phyloP scores from a whole-genome alignment of 2,888 invertebrate species.

The Cephus runcator region DNA sequence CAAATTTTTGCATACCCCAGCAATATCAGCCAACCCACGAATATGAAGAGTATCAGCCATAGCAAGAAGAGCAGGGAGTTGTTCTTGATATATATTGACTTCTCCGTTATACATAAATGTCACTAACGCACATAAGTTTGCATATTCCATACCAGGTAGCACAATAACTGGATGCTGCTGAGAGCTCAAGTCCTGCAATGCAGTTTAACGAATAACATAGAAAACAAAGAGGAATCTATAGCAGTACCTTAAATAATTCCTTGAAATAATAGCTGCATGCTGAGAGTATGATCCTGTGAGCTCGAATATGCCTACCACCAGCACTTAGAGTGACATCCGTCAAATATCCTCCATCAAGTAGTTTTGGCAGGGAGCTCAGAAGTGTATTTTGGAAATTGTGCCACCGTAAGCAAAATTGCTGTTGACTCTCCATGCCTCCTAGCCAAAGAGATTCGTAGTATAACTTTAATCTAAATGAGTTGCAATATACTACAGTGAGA shows the following conservation, averaged over 20 bases:
- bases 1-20: slow-evolving; percentile 70
- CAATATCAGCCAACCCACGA: slow-evolving; percentile 83
- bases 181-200: slow-evolving; percentile 73
- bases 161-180: slow-evolving; percentile 79
- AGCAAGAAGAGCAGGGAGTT: slow-evolving; percentile 79
- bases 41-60: slow-evolving; percentile 85
- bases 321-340: slow-evolving; percentile 90
- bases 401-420: slow-evolving; percentile 88
- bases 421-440: slow-evolving; percentile 73
- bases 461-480: background rate
- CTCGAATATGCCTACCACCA: slow-evolving; percentile 84
- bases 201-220: slow-evolving; percentile 10
- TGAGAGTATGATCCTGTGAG: slow-evolving; percentile 87
- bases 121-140: slow-evolving; percentile 80
- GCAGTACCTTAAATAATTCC: slow-evolving; percentile 81
- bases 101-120: slow-evolving; percentile 91
- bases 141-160: slow-evolving; percentile 76
- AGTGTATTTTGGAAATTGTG: slow-evolving; percentile 83
- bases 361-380: slow-evolving; percentile 79
- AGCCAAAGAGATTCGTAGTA: slow-evolving; percentile 36
- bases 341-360: slow-evolving; percentile 82
- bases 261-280: slow-evolving; percentile 93
- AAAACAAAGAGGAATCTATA: slow-evolving; percentile 15
- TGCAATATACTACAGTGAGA: background rate
- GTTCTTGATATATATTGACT: slow-evolving; percentile 84